A percentile compares a stretch with the other conserved stretches of the same genome.
These are phyloP conservation scores for Neotragus pygmaeus DNA, from an alignment of 2,113 vertebrate genomes.

Conservation along the genomic window DNA sequence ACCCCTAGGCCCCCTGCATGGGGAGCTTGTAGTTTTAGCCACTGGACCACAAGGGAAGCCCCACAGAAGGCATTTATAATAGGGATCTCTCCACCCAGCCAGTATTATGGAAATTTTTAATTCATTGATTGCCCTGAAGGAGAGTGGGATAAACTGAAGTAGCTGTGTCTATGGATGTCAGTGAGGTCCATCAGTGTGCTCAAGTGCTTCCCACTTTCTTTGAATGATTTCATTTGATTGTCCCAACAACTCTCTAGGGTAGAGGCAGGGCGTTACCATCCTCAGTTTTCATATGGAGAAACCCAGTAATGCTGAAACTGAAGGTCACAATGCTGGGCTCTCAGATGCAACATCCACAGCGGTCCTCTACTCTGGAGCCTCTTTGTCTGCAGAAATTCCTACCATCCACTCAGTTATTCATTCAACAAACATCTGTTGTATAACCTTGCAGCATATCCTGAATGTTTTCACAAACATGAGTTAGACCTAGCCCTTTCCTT, in stretches of 20 bases:
- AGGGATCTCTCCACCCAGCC: rapidly evolving
- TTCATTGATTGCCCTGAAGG: not conserved
- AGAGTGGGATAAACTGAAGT: not conserved
- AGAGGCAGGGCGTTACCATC: not conserved
- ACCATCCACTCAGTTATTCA: not conserved
- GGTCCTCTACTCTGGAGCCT: not conserved
- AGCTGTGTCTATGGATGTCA: not conserved
- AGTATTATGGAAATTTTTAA: too few species aligned
- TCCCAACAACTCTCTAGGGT: not conserved
- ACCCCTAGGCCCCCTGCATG: not conserved
- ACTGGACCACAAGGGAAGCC: not conserved
- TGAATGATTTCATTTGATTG: not conserved
- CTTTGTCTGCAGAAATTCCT: not conserved
- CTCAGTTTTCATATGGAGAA: not conserved
- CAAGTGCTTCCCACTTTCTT: not conserved
- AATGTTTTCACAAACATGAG: not conserved
- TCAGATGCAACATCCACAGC: not conserved
- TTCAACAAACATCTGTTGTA: not conserved
- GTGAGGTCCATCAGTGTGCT: rapidly evolving
- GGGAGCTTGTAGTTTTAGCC: not conserved
- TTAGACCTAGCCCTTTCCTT: not conserved
- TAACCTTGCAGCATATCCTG: not conserved
- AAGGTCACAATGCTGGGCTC: not conserved
- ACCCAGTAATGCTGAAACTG: not conserved
- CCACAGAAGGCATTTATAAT: not conserved